These are phyloP conservation scores for Ptilonorhynchus violaceus DNA, from an alignment of 2,113 vertebrate genomes.

Conservation along the genomic window DNA sequence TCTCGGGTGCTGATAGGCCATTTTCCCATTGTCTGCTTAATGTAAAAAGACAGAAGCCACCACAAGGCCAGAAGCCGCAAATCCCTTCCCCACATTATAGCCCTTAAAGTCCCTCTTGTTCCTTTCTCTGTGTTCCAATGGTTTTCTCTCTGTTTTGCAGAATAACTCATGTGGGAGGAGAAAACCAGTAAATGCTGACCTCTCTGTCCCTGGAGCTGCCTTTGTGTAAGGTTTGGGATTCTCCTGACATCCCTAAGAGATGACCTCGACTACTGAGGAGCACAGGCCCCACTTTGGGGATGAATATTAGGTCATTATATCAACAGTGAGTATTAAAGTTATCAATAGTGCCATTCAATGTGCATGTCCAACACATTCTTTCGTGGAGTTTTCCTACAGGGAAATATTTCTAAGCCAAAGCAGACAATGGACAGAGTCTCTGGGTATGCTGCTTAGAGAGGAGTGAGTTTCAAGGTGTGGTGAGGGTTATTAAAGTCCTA, in stretches of 20 bases:
- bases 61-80: background rate
- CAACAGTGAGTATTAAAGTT: background rate
- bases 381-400: background rate
- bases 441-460: background rate
- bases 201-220: background rate
- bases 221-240: background rate
- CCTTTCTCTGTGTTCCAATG: background rate
- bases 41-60: background rate
- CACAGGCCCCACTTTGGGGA: background rate
- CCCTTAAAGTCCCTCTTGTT: background rate
- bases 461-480: background rate
- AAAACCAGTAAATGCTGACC: rapidly evolving
- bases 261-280: rapidly evolving
- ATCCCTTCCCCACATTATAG: background rate
- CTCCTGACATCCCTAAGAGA: background rate
- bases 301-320: background rate
- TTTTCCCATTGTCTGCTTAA: background rate
- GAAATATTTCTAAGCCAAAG: background rate
- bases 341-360: background rate
- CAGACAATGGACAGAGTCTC: background rate
- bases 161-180: background rate
- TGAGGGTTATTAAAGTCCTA: background rate
- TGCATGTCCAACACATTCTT: background rate
- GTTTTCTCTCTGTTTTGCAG: background rate
- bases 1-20: background rate